Percentiles rank a stretch among this genome's conserved stretches.
Conservation (phyloP, 2,113 vertebrate species). For the Poecile atricapillus region DNA sequence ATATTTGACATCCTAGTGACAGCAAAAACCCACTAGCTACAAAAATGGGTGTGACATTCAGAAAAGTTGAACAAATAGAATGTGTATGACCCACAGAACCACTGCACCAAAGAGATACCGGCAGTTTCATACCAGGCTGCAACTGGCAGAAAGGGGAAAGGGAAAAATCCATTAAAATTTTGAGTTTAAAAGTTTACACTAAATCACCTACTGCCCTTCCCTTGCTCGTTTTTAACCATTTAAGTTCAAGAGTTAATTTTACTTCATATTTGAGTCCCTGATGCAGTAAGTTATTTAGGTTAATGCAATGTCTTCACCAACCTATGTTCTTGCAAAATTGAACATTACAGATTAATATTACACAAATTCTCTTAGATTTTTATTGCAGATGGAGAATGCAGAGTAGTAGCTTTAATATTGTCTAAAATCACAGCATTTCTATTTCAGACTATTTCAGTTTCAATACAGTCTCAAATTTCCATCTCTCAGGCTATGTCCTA, state of each 20-base stretch:
- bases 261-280: not conserved
- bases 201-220: not conserved
- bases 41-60: not conserved
- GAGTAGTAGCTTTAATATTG: not conserved
- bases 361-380: not conserved
- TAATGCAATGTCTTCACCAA: not conserved
- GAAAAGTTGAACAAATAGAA: not conserved
- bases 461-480: not conserved
- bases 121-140: not conserved
- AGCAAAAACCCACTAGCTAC: not conserved
- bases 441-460: not conserved
- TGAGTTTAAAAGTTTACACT: not conserved
- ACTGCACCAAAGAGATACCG: not conserved
- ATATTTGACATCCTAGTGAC: not conserved
- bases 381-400: not conserved
- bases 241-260: not conserved
- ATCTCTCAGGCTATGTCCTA: not conserved
- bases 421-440: not conserved
- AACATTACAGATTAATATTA: not conserved
- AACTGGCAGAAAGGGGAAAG: not conserved
- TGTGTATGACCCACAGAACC: not conserved
- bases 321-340: not conserved
- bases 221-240: not conserved
- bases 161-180: not conserved
- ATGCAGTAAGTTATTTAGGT: not conserved